A percentile compares a stretch with the other conserved stretches of the same genome.
Evolutionary conservation across 1,140 invertebrate species (phyloP).

Genomic region (Neodiprion lecontei): DNA sequence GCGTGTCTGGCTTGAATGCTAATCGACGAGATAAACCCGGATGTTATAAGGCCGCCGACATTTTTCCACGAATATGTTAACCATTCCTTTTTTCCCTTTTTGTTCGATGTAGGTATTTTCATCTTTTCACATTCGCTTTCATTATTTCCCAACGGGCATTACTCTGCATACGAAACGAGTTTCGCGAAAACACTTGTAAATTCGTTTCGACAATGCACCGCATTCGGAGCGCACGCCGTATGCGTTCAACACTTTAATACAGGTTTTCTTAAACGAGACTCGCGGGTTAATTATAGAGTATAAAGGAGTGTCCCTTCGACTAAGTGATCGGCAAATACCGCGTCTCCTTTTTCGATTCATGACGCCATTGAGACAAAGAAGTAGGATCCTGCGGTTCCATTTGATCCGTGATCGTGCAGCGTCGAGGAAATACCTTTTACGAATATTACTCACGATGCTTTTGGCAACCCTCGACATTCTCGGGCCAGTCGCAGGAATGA

Average conservation of each 20-base stretch:
- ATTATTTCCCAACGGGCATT: too few relatives aligned
- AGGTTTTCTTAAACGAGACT: too few relatives aligned
- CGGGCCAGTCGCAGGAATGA: slow-evolving; percentile 92
- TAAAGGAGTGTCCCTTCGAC: too few relatives aligned
- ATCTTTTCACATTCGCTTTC: background rate
- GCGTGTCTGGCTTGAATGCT: background rate
- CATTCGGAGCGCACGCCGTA: background rate
- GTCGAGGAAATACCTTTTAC: background rate
- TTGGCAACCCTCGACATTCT: slow-evolving; percentile 90
- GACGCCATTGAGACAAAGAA: background rate
- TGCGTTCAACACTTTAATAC: too few relatives aligned
- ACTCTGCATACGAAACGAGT: background rate
- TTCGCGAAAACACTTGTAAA: background rate
- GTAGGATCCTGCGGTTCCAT: too few relatives aligned
- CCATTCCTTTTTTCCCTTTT: background rate
- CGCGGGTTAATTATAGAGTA: too few relatives aligned
- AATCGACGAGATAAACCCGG: background rate
- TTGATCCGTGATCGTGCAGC: background rate
- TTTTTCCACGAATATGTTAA: background rate
- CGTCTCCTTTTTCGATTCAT: background rate
- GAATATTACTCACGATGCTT: slow-evolving; percentile 83
- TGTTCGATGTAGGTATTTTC: background rate
- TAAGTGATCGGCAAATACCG: background rate
- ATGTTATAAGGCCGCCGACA: background rate
- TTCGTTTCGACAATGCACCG: background rate